Base-by-base conservation (phyloP, 2,113 vertebrate genomes). In the Nothocercus nigrocapillus region DNA sequence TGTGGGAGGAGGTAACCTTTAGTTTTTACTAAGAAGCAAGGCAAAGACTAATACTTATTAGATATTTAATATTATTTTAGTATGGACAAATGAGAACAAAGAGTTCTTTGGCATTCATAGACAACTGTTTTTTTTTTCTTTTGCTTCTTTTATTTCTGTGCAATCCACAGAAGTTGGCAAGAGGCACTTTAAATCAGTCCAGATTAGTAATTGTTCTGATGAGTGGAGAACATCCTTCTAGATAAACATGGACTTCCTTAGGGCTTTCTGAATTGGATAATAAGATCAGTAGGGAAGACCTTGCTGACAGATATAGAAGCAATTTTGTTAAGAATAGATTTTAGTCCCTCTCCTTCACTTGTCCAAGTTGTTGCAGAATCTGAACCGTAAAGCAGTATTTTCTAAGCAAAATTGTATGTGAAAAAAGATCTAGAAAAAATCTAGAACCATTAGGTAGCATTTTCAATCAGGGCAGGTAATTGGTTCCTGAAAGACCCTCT, bases 1-100 rank as follows among this genome's bases (percentile, higher is more conserved):
- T 1, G 0, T 67, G 15, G 5, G 34, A 82, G 7, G 9, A 1
- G 8, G 24, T 56, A 70, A 4, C 3, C 24, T 79, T 67, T 42
- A 15, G 0, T 1, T 91, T 79, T 77, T 49, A 76, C 8, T 4
- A 13, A 85, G 13, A 73, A 56, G 28, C 4, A 54, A 70, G 13
- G 40, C 61, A 72, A 85, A 1, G 3, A 1, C 11, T 47, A 44
- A 6, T 27, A 15, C 1, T 89, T 62, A n/a, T 45, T 69, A 69
- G 20, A 66, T 30, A 53, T 8, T 15, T 14, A 34, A 83, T 13
- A 49, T 8, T 40, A 4, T 53, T 85, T 95, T 12, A 85, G 4
- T 54, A 7, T 45, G 11, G 18, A 61, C 14, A 11, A 7, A 28
- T 14, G 44, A n/a, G 12, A 81, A 78, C 17, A 18, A 30, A 28